Conservation (phyloP, 2,113 vertebrate species). For the Mohoua ochrocephala region DNA sequence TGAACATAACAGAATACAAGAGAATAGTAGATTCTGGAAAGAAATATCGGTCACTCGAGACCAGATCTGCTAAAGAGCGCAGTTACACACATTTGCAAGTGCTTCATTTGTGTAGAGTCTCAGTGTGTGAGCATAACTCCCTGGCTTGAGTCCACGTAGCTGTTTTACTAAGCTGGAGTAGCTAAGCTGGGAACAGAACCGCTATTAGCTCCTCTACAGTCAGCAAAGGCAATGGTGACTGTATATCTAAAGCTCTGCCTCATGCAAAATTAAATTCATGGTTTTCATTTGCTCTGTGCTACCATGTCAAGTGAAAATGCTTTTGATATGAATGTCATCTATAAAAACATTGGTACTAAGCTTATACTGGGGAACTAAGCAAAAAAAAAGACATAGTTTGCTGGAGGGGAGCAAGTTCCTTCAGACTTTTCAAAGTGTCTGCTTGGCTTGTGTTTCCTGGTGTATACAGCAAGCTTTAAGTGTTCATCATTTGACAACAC, state of each 20-base stretch:
- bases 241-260: background rate
- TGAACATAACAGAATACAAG: background rate
- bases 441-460: background rate
- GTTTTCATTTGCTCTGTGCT: background rate
- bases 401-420: background rate
- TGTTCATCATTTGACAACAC: background rate
- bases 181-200: background rate
- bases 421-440: background rate
- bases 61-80: background rate
- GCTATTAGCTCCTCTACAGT: background rate
- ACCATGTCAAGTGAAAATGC: background rate
- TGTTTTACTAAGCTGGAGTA: background rate
- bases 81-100: background rate
- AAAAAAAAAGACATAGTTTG: background rate
- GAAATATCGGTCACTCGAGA: background rate
- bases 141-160: background rate
- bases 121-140: background rate
- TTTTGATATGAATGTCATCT: background rate
- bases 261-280: background rate
- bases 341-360: background rate
- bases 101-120: background rate
- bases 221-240: background rate
- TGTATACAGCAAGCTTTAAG: background rate
- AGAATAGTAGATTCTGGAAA: background rate
- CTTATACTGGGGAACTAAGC: background rate